Evolutionary conservation across 2,888 invertebrate species (phyloP), one percentile per base, ranked within the genome.

Genomic region (Melikaiella ostensackeni): DNA sequence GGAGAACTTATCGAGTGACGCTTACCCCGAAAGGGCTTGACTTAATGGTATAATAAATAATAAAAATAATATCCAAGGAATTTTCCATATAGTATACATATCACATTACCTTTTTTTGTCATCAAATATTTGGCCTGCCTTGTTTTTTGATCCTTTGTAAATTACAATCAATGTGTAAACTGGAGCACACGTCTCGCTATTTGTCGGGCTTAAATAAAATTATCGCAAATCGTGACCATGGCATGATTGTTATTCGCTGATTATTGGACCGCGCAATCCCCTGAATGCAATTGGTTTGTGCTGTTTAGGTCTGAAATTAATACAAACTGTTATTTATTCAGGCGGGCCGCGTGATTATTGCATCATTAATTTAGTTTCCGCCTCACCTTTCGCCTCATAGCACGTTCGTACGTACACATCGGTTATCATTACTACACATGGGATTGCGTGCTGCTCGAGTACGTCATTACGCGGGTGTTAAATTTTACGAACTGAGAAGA

Each of bases 241-340:
- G 66, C 61, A 46, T 74, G 61, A 78, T 79, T 77, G 77, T 80
- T 78, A 79, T 79, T 80, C 80, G 76, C 78, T 80, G 79, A 79
- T 82, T 81, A 81, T 81, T 75, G 76, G 46, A 79, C 79, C 38
- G 46, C 24, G 46, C 33, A 50, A 50, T 50, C 50, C 64, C 27
- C 38, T 21, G 16, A 64, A 82, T 83, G 78, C 80, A 80, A 84
- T 80, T 82, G 79, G 77, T 81, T 75, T 50, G n/a, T 81, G 74
- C 80, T 77, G 75, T 81, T 84, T 83, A 81, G 80, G 81, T 82
- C 80, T 81, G 80, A 81, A 82, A 84, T 84, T 84, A 84, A 84
- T 84, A 84, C 83, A 82, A 83, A 81, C 78, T 66, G 77, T 83
- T 83, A 83, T 80, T 79, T 80, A 79, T 81, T 79, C 82, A 77